Base-by-base conservation (phyloP, 2,888 invertebrate genomes). In the Stenodema calcarata region DNA sequence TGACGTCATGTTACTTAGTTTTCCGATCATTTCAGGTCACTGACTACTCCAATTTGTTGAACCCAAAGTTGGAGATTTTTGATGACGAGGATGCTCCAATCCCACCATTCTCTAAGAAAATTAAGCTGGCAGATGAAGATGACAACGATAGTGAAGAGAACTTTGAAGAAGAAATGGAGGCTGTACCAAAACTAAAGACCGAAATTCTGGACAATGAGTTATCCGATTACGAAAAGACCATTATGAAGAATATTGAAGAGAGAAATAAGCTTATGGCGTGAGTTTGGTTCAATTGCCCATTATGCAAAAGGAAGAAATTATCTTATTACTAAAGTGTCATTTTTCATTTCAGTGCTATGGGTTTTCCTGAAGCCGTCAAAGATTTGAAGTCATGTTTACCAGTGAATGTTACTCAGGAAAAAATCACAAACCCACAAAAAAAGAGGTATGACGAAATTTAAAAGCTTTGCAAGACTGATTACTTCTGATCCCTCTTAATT, bases 211-310 rank as follows among this genome's bases (percentile, higher is more conserved):
- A 7, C 35, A 27, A 30, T 88, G 82, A 30, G 54, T 70, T 86
- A 28, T 28, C 16, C 16, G 87, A 78, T 16, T 87, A 87, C 62
- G 87, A 87, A 78, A 76, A 35, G 62, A 30, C 54, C 18, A 44
- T 83, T n/a, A 76, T 87, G 78, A 78, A 83, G 75, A 87, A 78
- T 30, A 87, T 87, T 18, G 84, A 83, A 69, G 87, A 83, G 42
- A 83, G 84, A 44, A 70, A 87, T 47, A 54, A 79, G 16, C 16
- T 87, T 4, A 54, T 87, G n/a, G 83, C 54, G 87, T 84, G 16
- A 42, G 41, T 62, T 27, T 44, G 1, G 27, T 62, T 62, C 62
- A 47, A 12, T 47, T 47, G 16, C 47, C 47, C 12, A 12, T 47
- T 4, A 12, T n/a, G 47, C 12, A 2, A 9, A 1, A 47, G 14